Evolutionary conservation across 1,140 invertebrate species (phyloP).

Genomic region (Drosophila albomicans): DNA sequence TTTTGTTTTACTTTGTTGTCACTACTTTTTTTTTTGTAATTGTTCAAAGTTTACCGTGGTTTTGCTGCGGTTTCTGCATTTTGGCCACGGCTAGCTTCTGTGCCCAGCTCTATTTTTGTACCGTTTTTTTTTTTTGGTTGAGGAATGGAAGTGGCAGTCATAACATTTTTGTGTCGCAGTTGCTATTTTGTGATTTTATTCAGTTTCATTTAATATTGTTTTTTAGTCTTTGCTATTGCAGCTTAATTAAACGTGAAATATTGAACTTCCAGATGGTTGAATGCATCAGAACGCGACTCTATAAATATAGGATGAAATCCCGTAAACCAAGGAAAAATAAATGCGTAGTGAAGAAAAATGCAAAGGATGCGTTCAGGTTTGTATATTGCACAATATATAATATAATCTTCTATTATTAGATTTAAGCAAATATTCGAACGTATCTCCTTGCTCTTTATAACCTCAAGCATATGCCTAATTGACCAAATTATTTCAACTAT

Average conservation of each 20-base stretch:
- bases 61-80: slow-evolving; percentile 78
- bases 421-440: too few relatives aligned
- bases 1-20: slow-evolving; percentile 25
- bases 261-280: slow-evolving; percentile 63
- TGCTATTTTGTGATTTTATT: slow-evolving; percentile 72
- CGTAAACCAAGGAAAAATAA: not conserved
- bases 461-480: slow-evolving; percentile 54
- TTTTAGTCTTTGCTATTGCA: slow-evolving; percentile 47
- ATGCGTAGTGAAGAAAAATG: too few relatives aligned
- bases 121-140: slow-evolving; percentile 56
- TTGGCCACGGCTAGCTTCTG: slow-evolving; percentile 67
- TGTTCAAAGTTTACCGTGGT: slow-evolving; percentile 77
- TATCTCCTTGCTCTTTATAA: not conserved
- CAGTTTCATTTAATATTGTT: slow-evolving; percentile 16
- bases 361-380: too few relatives aligned
- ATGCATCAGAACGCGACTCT: not conserved
- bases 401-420: too few relatives aligned
- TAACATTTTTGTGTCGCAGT: slow-evolving; percentile 62
- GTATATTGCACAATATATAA: too few relatives aligned
- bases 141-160: slow-evolving; percentile 33
- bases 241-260: slow-evolving; percentile 80
- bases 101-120: slow-evolving; percentile 47
- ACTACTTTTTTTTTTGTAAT: slow-evolving; percentile 73
- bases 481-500: slow-evolving; percentile 79
- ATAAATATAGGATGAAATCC: slow-evolving; percentile 33